These are phyloP conservation scores for Spisula solida DNA, from an alignment of 2,888 invertebrate genomes.

Conservation along the genomic window DNA sequence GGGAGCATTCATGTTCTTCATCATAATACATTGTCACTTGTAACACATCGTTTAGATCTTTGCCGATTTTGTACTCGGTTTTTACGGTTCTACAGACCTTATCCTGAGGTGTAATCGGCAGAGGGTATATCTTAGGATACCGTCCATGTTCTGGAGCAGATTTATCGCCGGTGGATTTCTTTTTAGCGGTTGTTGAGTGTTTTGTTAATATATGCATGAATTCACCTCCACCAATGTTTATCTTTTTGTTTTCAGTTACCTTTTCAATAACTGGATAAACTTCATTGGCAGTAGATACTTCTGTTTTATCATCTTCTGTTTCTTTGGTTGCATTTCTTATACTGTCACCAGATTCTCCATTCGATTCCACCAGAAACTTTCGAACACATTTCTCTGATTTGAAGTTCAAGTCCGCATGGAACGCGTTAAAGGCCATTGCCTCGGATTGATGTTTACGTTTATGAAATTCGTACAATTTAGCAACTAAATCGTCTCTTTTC, in stretches of 20 bases:
- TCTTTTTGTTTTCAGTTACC: background rate
- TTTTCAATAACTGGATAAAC: background rate
- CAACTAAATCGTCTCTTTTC: background rate
- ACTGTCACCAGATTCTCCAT: background rate
- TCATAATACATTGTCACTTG: background rate
- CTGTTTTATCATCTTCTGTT: background rate
- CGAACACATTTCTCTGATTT: background rate
- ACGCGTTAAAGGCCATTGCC: background rate
- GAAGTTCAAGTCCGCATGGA: background rate
- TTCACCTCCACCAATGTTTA: background rate
- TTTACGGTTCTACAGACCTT: background rate
- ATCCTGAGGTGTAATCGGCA: background rate
- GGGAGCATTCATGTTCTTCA: background rate
- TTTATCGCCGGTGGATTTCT: background rate
- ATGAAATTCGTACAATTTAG: background rate
- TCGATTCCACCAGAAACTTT: background rate
- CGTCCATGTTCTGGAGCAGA: background rate
- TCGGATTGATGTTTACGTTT: background rate
- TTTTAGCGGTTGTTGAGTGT: background rate
- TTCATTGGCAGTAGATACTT: background rate
- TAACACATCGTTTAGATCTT: background rate
- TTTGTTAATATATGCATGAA: background rate
- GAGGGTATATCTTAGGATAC: background rate
- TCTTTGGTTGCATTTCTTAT: background rate
- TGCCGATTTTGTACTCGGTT: background rate